Percentiles rank a stretch among this genome's conserved stretches.
Evolutionary conservation across 2,888 invertebrate genomes (phyloP).

Genomic region (Phragmatobia fuliginosa): DNA sequence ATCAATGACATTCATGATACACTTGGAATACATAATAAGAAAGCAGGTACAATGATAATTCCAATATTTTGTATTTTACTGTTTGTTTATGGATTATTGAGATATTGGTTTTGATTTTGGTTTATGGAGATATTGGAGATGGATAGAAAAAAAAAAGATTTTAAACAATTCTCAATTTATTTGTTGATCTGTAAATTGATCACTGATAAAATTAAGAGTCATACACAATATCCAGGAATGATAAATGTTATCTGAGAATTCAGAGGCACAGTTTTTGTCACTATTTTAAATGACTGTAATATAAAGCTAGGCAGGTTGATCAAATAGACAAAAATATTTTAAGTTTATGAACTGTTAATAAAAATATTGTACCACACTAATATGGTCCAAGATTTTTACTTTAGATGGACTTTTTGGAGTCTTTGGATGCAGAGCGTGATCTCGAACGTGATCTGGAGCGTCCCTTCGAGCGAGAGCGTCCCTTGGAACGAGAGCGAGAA

Average conservation of each 20-base stretch:
- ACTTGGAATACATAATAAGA: too few relatives aligned
- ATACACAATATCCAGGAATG: slow-evolving; percentile 73
- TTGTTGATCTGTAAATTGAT: slow-evolving; percentile 74
- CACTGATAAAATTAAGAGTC: slow-evolving; percentile 60
- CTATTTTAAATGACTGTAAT: slow-evolving; percentile 36
- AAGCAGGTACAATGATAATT: too few relatives aligned
- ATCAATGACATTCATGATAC: too few relatives aligned
- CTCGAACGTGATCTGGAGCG: slow-evolving; percentile 82
- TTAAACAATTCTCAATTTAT: slow-evolving; percentile 55
- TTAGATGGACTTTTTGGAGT: slow-evolving; percentile 82
- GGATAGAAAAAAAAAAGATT: slow-evolving; percentile 19
- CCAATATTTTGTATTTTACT: too few relatives aligned
- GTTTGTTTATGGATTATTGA: too few relatives aligned
- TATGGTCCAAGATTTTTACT: slow-evolving; percentile 48
- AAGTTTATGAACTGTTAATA: slow-evolving; percentile 41
- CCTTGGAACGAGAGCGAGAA: slow-evolving; percentile 83
- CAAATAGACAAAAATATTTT: slow-evolving; percentile 32
- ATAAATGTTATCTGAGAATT: slow-evolving; percentile 54
- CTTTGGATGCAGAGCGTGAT: slow-evolving; percentile 82
- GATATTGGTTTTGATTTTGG: too few relatives aligned
- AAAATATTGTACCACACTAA: too few relatives aligned
- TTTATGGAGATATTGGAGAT: too few relatives aligned
- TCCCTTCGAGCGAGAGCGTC: slow-evolving; percentile 82
- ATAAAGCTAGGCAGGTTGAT: slow-evolving; percentile 2
- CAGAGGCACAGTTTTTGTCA: slow-evolving; percentile 39